A percentile compares a stretch with the other conserved stretches of the same genome.
Evolutionary conservation across 1,140 invertebrate genomes (phyloP).

Genomic region (Meteorus sp.): DNA sequence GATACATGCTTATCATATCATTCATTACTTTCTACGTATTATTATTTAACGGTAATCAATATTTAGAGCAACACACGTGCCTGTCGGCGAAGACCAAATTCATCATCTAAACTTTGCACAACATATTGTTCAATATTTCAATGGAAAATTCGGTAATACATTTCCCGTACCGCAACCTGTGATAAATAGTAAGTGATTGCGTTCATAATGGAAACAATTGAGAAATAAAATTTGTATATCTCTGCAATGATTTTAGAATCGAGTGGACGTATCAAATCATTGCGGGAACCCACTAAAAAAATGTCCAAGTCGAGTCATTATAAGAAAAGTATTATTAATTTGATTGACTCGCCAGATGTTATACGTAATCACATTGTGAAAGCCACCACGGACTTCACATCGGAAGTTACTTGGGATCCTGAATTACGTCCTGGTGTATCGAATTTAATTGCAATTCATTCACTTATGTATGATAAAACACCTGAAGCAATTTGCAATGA

Average conservation of each 20-base stretch:
- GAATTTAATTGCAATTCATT: slow-evolving; percentile 87
- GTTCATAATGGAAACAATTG: slow-evolving; percentile 1
- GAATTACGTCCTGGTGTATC: slow-evolving; percentile 80
- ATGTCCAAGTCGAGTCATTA: slow-evolving; percentile 97
- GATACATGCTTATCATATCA: neutral
- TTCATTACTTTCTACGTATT: neutral
- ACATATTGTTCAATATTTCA: slow-evolving; percentile 82
- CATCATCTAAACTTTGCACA: slow-evolving; percentile 90
- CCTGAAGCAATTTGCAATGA: slow-evolving; percentile 74
- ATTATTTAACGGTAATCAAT: neutral
- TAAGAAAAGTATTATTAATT: slow-evolving; percentile 75
- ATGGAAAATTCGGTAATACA: slow-evolving; percentile 71
- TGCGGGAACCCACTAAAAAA: slow-evolving; percentile 85
- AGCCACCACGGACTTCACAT: slow-evolving; percentile 88
- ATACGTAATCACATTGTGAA: slow-evolving; percentile 86
- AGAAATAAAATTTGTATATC: neutral
- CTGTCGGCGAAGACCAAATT: slow-evolving; percentile 92
- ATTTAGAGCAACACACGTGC: slow-evolving; percentile 83
- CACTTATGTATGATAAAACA: slow-evolving; percentile 70
- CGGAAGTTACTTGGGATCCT: slow-evolving; percentile 81
- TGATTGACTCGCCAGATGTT: slow-evolving; percentile 78
- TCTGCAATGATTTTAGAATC: slow-evolving; percentile 49
- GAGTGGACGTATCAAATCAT: slow-evolving; percentile 72
- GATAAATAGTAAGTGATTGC: slow-evolving; percentile 60
- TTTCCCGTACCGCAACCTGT: slow-evolving; percentile 76